Evolutionary conservation across 2,888 invertebrate genomes (phyloP).

Genomic region (Pristionchus exspectatus): DNA sequence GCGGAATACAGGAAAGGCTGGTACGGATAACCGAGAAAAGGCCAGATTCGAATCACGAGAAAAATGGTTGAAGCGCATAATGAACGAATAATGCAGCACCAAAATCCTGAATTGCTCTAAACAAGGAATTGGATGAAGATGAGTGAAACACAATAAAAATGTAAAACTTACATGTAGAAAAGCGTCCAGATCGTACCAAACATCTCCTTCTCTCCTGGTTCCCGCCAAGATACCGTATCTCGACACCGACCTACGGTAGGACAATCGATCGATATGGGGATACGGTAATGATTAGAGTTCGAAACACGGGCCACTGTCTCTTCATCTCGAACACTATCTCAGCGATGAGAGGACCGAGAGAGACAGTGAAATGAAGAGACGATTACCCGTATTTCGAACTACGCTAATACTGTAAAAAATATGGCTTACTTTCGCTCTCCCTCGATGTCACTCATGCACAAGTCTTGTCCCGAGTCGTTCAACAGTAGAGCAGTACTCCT

Average conservation of each 20-base stretch:
- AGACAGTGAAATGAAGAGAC: neutral
- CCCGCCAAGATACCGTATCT: constrained; percentile 68
- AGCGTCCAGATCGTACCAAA: constrained; percentile 76
- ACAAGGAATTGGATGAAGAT: neutral
- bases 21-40: too few species aligned
- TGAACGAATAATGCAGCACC: too few species aligned
- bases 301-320: neutral
- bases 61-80: neutral
- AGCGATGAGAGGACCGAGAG: neutral
- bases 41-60: neutral
- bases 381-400: neutral
- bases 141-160: neutral
- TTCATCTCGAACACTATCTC: too few species aligned
- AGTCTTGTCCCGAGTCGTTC: neutral
- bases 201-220: constrained; percentile 68
- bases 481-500: constrained; percentile 36
- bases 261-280: neutral
- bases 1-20: too few species aligned
- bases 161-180: constrained; percentile 72
- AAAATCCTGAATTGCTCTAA: too few species aligned
- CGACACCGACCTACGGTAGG: constrained; percentile 60
- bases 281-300: neutral
- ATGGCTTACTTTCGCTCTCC: constrained; percentile 39
- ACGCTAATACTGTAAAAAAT: neutral
- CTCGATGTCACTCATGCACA: constrained; percentile 43